Conservation (phyloP, 2,888 invertebrate genomes). For the Ceraclea dissimilis region DNA sequence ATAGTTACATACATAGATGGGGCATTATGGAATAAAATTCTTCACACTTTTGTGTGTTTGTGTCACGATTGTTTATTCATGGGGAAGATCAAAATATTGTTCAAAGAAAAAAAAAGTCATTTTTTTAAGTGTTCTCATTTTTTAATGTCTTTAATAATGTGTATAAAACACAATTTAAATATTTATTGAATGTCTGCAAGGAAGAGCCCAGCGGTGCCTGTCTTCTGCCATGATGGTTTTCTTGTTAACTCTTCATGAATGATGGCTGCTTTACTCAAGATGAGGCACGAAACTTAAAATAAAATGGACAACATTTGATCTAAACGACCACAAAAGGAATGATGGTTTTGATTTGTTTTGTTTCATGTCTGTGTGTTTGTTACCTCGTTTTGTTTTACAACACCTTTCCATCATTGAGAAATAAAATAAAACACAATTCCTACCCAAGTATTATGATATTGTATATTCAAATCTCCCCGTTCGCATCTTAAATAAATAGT, state of each 20-base stretch:
- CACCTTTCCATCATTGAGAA: no score
- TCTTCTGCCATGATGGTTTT: not conserved
- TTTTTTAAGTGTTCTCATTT: not conserved
- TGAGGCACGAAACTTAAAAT: not conserved
- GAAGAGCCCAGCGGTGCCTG: not conserved
- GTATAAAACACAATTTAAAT: not conserved
- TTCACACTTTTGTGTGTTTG: no score
- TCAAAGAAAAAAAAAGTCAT: not conserved
- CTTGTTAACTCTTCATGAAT: constrained; percentile 3
- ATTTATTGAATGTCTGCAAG: not conserved
- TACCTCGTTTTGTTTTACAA: no score
- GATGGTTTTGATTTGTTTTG: no score
- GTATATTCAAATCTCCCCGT: no score
- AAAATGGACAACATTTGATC: not conserved
- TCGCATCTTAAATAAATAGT: no score
- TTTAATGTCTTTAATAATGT: not conserved
- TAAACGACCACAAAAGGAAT: not conserved
- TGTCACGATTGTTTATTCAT: no score
- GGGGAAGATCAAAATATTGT: not conserved
- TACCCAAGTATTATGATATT: no score
- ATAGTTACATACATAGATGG: no score
- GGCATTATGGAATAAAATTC: no score
- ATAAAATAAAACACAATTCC: no score
- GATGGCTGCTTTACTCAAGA: not conserved
- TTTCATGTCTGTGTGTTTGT: no score